Evolutionary conservation across 2,113 vertebrate species (phyloP).

Genomic region (Cisticola juncidis): DNA sequence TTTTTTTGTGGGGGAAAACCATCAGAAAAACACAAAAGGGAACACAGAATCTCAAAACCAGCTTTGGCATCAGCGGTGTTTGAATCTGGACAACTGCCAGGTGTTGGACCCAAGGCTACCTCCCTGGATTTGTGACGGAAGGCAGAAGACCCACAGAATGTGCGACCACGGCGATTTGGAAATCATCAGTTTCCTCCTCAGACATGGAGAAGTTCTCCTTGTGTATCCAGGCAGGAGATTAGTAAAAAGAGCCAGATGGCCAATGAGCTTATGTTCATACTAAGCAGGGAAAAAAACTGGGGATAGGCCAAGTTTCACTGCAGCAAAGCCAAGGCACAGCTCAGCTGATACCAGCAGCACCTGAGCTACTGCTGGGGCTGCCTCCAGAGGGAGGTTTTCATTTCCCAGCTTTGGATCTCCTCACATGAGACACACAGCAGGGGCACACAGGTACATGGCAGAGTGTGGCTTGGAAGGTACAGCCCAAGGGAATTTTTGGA

Average conservation of each 20-base stretch:
- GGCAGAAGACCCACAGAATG: not conserved
- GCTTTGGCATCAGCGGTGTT: not conserved
- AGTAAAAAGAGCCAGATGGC: constrained; percentile 22
- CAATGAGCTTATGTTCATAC: constrained; percentile 21
- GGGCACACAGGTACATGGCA: not conserved
- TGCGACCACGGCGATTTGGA: not conserved
- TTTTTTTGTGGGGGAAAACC: accelerated
- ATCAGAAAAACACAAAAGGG: not conserved
- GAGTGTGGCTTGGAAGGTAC: not conserved
- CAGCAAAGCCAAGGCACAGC: not conserved
- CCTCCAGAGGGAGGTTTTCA: not conserved
- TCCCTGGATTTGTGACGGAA: not conserved
- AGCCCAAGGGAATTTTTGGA: not conserved
- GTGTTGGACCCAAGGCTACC: not conserved
- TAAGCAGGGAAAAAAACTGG: not conserved
- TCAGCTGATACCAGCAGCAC: not conserved
- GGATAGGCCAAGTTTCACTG: not conserved
- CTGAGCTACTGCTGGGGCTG: not conserved
- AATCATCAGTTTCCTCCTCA: not conserved
- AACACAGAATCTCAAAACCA: not conserved
- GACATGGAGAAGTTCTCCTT: not conserved
- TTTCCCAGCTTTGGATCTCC: not conserved
- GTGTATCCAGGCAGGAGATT: not conserved
- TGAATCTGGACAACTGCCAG: not conserved
- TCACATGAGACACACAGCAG: not conserved